These are phyloP conservation scores for Apantesis nais DNA, from an alignment of 2,888 invertebrate genomes.

Conservation along the genomic window DNA sequence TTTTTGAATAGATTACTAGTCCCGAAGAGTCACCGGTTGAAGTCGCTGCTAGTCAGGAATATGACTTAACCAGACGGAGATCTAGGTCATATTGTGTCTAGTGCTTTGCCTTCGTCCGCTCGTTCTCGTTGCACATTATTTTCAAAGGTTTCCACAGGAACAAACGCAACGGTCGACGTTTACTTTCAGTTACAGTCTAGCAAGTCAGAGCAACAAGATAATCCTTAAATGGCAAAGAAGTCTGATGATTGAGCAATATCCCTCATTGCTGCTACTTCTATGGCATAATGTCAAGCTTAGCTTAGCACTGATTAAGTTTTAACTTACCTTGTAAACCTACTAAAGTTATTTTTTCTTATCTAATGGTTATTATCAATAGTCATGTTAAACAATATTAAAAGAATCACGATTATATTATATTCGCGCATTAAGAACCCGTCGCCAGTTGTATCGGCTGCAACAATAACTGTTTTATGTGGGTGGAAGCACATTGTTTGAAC, in stretches of 20 bases:
- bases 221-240: not conserved
- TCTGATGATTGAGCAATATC: not conserved
- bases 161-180: not conserved
- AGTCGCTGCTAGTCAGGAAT: not conserved
- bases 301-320: not conserved
- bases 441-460: constrained; percentile 50
- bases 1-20: not conserved
- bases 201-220: not conserved
- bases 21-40: not conserved
- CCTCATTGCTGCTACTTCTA: not conserved
- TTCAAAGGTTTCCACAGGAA: not conserved
- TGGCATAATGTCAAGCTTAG: not conserved
- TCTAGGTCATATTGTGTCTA: not conserved
- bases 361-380: constrained; percentile 35
- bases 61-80: not conserved
- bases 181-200: not conserved
- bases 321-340: not conserved
- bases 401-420: constrained; percentile 57
- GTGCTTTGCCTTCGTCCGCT: not conserved
- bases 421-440: constrained; percentile 64
- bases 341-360: not conserved
- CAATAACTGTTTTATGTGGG: constrained; percentile 67
- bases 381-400: constrained; percentile 43
- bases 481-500: constrained; percentile 67
- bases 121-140: not conserved